These are phyloP conservation scores for Strongylocentrotus purpuratus DNA, from an alignment of 35 echinoderm and acorn worm genomes.

Conservation along the genomic window DNA sequence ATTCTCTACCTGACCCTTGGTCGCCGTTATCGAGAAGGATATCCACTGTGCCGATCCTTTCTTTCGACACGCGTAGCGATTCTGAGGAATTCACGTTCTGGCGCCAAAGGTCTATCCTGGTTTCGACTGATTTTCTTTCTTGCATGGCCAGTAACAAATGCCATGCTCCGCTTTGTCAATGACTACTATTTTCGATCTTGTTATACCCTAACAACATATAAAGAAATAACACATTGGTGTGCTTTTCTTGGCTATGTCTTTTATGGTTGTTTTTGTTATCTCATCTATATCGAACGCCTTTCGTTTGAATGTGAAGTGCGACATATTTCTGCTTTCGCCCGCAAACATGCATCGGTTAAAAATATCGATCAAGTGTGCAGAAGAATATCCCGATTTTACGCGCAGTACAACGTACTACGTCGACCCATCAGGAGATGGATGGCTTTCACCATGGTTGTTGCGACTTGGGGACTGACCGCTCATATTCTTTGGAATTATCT, in stretches of 20 bases:
- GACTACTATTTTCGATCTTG: slow-evolving; percentile 24
- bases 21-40: not conserved
- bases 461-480: slow-evolving; percentile 65
- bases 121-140: slow-evolving; percentile 28
- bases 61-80: not conserved
- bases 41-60: not conserved
- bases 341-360: not conserved
- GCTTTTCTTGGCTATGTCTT: slow-evolving; percentile 47
- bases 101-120: not conserved
- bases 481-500: slow-evolving; percentile 67
- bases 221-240: slow-evolving; percentile 56
- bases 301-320: slow-evolving; percentile 50
- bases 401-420: slow-evolving; percentile 23
- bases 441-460: slow-evolving; percentile 65
- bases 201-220: not conserved
- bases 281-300: slow-evolving; percentile 50
- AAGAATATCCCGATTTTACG: slow-evolving; percentile 20
- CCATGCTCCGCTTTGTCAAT: slow-evolving; percentile 41
- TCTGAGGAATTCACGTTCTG: not conserved
- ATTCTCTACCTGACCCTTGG: not conserved
- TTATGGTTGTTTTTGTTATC: slow-evolving; percentile 62
- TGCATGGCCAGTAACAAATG: slow-evolving; percentile 46
- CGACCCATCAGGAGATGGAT: slow-evolving; percentile 53
- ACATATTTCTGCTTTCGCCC: slow-evolving; percentile 21
- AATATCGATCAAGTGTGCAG: slow-evolving; percentile 11